phyloP scores from a whole-genome alignment of 2,888 invertebrate genomes.

The Yponomeuta plumbellus region DNA sequence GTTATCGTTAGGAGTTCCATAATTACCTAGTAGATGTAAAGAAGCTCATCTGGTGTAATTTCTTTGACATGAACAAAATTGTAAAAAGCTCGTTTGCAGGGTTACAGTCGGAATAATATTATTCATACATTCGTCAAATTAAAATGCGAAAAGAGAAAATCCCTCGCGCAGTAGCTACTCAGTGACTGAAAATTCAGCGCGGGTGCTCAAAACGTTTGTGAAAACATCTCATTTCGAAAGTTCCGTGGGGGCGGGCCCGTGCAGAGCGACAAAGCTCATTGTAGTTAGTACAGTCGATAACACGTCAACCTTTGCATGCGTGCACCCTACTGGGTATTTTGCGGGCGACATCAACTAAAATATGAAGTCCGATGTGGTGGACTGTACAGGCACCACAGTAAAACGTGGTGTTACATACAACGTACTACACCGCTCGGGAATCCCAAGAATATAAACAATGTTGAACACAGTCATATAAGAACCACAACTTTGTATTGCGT shows the following conservation, averaged over 20 bases:
- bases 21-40: background rate
- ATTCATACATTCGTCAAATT: constrained; percentile 13
- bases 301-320: too few relatives aligned
- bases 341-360: too few relatives aligned
- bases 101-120: constrained; percentile 6
- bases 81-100: background rate
- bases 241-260: background rate
- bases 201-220: background rate
- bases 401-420: too few relatives aligned
- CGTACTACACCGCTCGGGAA: background rate
- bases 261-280: too few relatives aligned
- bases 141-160: constrained; percentile 11
- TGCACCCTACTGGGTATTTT: too few relatives aligned
- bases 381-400: too few relatives aligned
- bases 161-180: background rate
- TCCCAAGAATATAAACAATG: too few relatives aligned
- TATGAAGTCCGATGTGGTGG: too few relatives aligned
- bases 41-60: background rate
- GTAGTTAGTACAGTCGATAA: too few relatives aligned
- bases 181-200: constrained; percentile 7
- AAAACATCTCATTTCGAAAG: constrained; percentile 12
- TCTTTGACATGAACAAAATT: constrained; percentile 2
- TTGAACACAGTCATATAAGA: too few relatives aligned
- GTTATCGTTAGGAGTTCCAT: background rate
- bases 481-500: too few relatives aligned